These are phyloP conservation scores for Andrena cerasifolii DNA, from an alignment of 1,140 invertebrate genomes.

Conservation along the genomic window DNA sequence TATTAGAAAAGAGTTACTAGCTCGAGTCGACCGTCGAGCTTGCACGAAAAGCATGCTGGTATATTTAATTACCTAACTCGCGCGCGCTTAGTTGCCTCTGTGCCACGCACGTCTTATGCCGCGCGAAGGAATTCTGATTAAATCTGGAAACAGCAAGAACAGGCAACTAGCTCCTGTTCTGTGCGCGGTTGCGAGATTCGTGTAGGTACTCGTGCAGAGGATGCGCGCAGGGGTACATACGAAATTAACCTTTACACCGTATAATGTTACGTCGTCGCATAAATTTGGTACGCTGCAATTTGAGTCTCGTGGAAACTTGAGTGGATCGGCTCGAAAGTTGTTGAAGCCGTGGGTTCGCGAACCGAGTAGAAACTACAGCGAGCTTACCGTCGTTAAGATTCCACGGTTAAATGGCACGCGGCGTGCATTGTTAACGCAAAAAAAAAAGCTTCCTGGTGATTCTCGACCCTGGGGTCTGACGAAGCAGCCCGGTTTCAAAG, in stretches of 20 bases:
- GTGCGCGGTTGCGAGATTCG: neutral
- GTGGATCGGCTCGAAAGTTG: neutral
- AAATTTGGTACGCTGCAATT: neutral
- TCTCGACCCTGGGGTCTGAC: neutral
- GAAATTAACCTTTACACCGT: neutral
- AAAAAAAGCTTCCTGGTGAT: neutral
- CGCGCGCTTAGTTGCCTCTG: neutral
- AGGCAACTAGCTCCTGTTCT: neutral
- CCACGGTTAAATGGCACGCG: neutral
- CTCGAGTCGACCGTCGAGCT: no score
- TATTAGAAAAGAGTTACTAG: neutral
- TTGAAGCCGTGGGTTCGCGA: neutral
- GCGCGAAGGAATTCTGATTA: slow-evolving; percentile 23
- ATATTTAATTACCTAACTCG: slow-evolving; percentile 22
- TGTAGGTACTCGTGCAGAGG: neutral
- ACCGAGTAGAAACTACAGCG: neutral
- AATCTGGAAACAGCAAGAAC: slow-evolving; percentile 1
- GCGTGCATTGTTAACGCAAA: no score
- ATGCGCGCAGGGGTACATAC: neutral
- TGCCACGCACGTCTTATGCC: slow-evolving; percentile 19
- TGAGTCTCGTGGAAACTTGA: neutral
- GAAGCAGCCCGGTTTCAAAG: slow-evolving; percentile 11
- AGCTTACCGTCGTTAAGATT: neutral
- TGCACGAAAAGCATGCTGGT: neutral
- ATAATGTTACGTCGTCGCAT: neutral